Evolutionary conservation across 2,888 invertebrate species (phyloP).

Genomic region (Lycaena phlaeas): DNA sequence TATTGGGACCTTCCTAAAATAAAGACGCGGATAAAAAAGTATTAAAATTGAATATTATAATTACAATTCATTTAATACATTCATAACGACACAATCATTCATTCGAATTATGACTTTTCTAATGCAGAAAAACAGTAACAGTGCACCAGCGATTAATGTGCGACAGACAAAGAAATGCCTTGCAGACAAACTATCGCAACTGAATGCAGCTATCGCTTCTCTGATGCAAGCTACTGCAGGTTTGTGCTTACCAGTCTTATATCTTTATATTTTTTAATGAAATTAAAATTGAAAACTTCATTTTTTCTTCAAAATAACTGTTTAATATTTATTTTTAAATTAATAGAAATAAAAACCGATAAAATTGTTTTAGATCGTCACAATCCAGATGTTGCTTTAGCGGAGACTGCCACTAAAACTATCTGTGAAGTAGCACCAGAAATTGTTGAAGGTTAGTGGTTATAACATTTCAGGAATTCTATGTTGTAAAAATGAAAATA

Average conservation of each 20-base stretch:
- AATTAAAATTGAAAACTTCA: background rate
- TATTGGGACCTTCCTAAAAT: too few species aligned
- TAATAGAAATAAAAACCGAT: too few species aligned
- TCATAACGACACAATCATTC: too few species aligned
- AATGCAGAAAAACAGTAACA: background rate
- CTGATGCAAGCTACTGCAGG: conserved; percentile 34
- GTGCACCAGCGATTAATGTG: background rate
- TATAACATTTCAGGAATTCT: background rate
- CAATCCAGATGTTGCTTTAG: conserved; percentile 13
- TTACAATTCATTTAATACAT: too few species aligned
- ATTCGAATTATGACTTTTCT: too few species aligned
- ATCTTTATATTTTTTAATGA: background rate
- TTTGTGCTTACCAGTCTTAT: conserved; percentile 14
- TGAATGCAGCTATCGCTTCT: conserved; percentile 42
- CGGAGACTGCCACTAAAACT: conserved; percentile 7
- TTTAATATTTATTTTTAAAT: too few species aligned
- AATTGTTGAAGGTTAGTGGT: conserved; percentile 15
- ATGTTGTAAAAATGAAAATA: background rate
- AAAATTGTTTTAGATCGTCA: conserved; percentile 11
- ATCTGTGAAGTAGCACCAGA: conserved; percentile 13
- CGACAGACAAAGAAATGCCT: conserved; percentile 15
- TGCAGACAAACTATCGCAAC: conserved; percentile 29
- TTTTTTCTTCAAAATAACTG: too few species aligned
- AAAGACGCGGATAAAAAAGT: too few species aligned
- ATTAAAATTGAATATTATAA: too few species aligned